Evolutionary conservation across 1,140 invertebrate species (phyloP).

Genomic region (Tribolium castaneum): DNA sequence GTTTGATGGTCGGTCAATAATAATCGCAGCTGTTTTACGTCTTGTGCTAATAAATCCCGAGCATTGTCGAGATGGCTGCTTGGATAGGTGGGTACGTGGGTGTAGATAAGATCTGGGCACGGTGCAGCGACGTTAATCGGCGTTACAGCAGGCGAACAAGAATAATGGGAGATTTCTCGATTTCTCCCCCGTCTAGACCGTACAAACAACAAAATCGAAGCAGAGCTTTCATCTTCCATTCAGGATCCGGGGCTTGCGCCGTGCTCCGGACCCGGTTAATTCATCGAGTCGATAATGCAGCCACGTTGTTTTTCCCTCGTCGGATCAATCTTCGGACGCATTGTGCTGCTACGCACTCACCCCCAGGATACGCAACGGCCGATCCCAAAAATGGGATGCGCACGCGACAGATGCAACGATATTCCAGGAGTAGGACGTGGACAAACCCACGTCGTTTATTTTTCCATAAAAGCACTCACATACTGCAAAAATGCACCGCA

Average conservation of each 20-base stretch:
- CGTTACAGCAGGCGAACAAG: conserved; percentile 35
- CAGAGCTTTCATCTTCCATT: conserved; percentile 12
- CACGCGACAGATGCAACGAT: conserved; percentile 7
- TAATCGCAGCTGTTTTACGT: conserved; percentile 20
- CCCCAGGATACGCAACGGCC: conserved; percentile 6
- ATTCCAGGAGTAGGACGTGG: background rate
- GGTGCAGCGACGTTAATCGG: conserved; percentile 13
- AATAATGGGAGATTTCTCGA: conserved; percentile 30
- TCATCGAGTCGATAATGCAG: conserved; percentile 30
- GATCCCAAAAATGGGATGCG: conserved; percentile 10
- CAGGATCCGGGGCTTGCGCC: conserved; percentile 21
- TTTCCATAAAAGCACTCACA: too few relatives aligned
- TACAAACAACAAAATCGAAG: background rate
- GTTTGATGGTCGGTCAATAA: conserved; percentile 28
- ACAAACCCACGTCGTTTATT: too few relatives aligned
- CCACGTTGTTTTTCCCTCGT: conserved; percentile 24
- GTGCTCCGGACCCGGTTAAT: conserved; percentile 6
- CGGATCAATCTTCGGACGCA: conserved; percentile 25
- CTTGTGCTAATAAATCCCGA: conserved; percentile 12
- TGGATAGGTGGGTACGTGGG: conserved; percentile 17
- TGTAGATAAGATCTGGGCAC: conserved; percentile 17
- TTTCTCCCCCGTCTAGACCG: conserved; percentile 6
- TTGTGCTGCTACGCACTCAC: conserved; percentile 10
- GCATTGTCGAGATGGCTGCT: conserved; percentile 4
- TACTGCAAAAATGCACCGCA: background rate